A percentile compares a stretch with the other conserved stretches of the same genome.
Conservation (phyloP, 2,113 vertebrate species). For the Willisornis vidua region DNA sequence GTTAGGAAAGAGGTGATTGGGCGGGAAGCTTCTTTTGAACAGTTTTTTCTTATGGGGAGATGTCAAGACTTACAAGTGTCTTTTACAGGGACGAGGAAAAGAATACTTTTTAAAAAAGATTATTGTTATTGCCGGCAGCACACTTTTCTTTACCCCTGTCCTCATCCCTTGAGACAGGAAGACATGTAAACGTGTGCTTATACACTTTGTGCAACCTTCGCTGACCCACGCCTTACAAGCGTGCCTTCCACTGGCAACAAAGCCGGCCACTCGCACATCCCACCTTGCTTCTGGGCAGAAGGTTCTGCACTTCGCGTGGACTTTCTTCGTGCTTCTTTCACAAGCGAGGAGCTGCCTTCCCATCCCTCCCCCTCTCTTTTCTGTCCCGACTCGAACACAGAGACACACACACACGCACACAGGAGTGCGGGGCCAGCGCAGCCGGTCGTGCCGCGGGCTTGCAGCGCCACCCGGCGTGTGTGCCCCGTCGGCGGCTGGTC, state of each 20-base stretch:
- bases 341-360: too few relatives aligned
- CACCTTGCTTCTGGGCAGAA: neutral
- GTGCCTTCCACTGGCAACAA: neutral
- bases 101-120: neutral
- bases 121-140: too few relatives aligned
- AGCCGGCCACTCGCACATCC: neutral
- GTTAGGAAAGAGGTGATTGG: neutral
- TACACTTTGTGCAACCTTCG: neutral
- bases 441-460: neutral
- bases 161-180: neutral
- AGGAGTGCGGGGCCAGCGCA: too few relatives aligned
- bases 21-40: neutral
- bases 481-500: neutral
- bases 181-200: rapidly evolving
- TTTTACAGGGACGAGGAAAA: rapidly evolving
- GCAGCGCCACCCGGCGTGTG: conserved; percentile 38
- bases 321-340: neutral
- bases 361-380: too few relatives aligned
- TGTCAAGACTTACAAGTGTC: rapidly evolving
- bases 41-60: neutral
- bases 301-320: neutral
- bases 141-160: neutral
- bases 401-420: rapidly evolving
- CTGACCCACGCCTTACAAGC: neutral
- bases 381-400: neutral